phyloP scores from a whole-genome alignment of 2,888 invertebrate species.

The Drosophila mettleri region DNA sequence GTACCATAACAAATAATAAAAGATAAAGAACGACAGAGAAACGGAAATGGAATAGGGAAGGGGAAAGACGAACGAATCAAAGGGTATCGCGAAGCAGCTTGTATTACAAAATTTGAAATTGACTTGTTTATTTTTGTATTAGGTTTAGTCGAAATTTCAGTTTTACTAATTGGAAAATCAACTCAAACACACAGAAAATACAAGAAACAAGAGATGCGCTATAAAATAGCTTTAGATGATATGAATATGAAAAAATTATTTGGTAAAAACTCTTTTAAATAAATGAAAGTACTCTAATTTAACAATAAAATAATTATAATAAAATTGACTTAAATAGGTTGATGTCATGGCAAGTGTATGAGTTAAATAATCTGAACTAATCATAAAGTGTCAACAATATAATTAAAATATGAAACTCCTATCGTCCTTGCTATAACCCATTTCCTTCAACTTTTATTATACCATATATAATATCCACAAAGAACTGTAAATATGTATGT shows the following conservation, averaged over 20 bases:
- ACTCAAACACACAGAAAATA: slow-evolving; percentile 5
- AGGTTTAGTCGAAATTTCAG: slow-evolving; percentile 55
- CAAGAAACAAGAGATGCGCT: slow-evolving; percentile 57
- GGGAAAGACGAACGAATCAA: background rate
- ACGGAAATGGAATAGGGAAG: background rate
- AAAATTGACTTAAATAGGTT: slow-evolving; percentile 23
- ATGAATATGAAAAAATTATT: slow-evolving; percentile 47
- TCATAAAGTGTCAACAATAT: slow-evolving; percentile 12
- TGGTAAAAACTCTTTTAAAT: slow-evolving; percentile 40
- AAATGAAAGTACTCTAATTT: slow-evolving; percentile 12
- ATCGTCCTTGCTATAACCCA: slow-evolving; percentile 47
- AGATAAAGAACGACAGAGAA: background rate
- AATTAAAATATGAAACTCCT: slow-evolving; percentile 30
- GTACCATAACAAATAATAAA: background rate
- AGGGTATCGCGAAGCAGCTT: slow-evolving; percentile 23
- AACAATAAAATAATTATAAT: slow-evolving; percentile 5
- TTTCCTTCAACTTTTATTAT: slow-evolving; percentile 41
- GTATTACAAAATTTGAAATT: slow-evolving; percentile 17
- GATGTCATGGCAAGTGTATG: slow-evolving; percentile 52
- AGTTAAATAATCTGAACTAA: slow-evolving; percentile 36
- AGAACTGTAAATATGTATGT: slow-evolving; percentile 55
- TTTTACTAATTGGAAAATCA: slow-evolving; percentile 41
- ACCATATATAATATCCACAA: slow-evolving; percentile 8
- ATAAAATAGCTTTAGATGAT: slow-evolving; percentile 66
- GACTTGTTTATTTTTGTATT: slow-evolving; percentile 32